Base-by-base conservation (phyloP, 1,140 invertebrate genomes). In the Berghia stephanieae region DNA sequence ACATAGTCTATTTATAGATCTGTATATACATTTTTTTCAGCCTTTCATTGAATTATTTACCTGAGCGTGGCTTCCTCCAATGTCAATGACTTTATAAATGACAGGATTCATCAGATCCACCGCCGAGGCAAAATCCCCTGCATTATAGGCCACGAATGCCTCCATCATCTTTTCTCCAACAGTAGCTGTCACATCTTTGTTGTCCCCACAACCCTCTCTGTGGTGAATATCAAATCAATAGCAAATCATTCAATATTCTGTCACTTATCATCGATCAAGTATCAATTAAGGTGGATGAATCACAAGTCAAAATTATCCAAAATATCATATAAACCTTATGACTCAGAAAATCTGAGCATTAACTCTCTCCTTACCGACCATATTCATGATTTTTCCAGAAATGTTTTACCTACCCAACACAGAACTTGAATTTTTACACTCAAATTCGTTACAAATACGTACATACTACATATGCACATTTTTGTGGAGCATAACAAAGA, bases 31-130 rank as follows among this genome's bases (percentile, higher is more conserved):
- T n/a, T n/a, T n/a, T n/a, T n/a, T n/a, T n/a, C n/a, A n/a, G n/a
- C n/a, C n/a, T n/a, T n/a, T n/a, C n/a, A n/a, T n/a, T n/a, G n/a
- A n/a, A n/a, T n/a, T n/a, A n/a, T n/a, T n/a, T n/a, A n/a, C 90
- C 86, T 92, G 91, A 49, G 91, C 91, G 84, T 92, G 83, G 70
- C 91, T 91, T 21, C 91, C 91, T 38, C 91, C 91, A 78, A 92
- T 91, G 40, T 83, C 82, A 63, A 88, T 75, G 31, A 92, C 80
- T 24, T 89, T 80, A 68, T 90, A 87, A 43, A 88, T 80, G n/a
- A 91, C 79, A n/a, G 90, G 87, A 55, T 87, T 82, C n/a, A 92
- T 80, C 18, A 87, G 67, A 42, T 90, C 88, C 38, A 90, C 89
- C 44, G 86, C 84, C 44, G 82, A 79, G 21, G 81, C 83, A 80